phyloP scores from a whole-genome alignment of 2,113 vertebrate species.

The Micromys minutus region DNA sequence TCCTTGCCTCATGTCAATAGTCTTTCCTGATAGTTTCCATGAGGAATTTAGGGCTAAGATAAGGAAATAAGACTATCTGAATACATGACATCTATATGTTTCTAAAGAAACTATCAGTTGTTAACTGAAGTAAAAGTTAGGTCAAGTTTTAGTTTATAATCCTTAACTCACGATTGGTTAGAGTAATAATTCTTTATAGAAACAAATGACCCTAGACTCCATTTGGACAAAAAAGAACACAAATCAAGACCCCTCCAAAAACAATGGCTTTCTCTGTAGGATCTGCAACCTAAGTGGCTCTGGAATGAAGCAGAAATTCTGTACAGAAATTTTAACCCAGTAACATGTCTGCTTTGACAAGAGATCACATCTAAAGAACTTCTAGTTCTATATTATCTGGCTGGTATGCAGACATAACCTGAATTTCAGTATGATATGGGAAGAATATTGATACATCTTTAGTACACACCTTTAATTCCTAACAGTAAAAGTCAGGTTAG shows the following conservation, averaged over 20 bases:
- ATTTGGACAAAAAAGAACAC: not conserved
- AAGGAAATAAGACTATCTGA: not conserved
- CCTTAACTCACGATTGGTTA: not conserved
- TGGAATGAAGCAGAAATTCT: not conserved
- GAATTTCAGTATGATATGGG: too few relatives aligned
- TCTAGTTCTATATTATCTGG: too few relatives aligned
- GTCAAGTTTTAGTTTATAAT: not conserved
- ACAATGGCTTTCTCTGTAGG: not conserved
- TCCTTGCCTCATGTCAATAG: too few relatives aligned
- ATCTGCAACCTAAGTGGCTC: not conserved
- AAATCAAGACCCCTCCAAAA: not conserved
- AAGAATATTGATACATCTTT: too few relatives aligned
- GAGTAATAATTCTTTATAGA: not conserved
- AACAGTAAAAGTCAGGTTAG: too few relatives aligned
- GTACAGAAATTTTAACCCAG: too few relatives aligned
- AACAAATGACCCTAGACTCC: not conserved
- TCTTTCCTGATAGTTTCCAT: not conserved
- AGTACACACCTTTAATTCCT: too few relatives aligned
- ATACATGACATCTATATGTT: not conserved
- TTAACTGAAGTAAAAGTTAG: too few relatives aligned
- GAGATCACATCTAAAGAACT: too few relatives aligned
- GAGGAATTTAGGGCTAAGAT: not conserved
- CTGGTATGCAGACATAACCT: too few relatives aligned
- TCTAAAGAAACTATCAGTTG: not conserved
- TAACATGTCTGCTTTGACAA: too few relatives aligned